Percentiles rank a stretch among this genome's conserved stretches.
Conservation (phyloP, 2,797 vertebrate genomes). For the Alosa sapidissima region DNA sequence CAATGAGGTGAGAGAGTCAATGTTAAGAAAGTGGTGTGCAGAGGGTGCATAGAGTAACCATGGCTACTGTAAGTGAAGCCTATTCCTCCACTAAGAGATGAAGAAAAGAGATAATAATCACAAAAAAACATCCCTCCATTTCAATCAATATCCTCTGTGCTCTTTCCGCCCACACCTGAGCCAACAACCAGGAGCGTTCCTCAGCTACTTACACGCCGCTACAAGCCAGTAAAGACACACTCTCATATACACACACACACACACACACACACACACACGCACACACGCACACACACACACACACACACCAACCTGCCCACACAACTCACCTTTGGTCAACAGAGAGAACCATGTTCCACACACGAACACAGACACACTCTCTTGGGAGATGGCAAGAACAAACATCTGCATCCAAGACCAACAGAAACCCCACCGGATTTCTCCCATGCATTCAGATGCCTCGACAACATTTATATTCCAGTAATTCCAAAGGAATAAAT, state of each 20-base stretch:
- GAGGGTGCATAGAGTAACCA: constrained; percentile 1
- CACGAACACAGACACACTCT: neutral
- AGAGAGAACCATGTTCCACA: constrained; percentile 38
- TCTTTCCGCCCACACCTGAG: constrained; percentile 6
- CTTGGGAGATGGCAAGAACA: neutral
- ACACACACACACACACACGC: neutral
- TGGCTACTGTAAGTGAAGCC: constrained; percentile 13
- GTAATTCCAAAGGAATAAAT: constrained; percentile 4
- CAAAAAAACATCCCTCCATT: neutral
- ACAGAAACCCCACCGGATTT: neutral
- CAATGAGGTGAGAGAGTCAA: neutral
- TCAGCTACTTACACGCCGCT: neutral
- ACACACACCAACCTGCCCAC: neutral
- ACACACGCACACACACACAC: neutral
- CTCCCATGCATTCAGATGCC: neutral
- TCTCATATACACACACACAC: neutral
- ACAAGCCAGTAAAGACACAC: neutral
- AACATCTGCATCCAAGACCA: constrained; percentile 3
- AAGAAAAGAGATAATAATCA: constrained; percentile 19
- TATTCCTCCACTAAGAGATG: constrained; percentile 17
- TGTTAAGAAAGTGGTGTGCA: neutral
- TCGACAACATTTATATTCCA: constrained; percentile 9
- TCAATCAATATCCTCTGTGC: constrained; percentile 10
- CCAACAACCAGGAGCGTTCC: neutral
- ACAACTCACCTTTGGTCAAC: constrained; percentile 21